A percentile compares a stretch with the other conserved stretches of the same genome.
phyloP scores from a whole-genome alignment of 2,113 vertebrate genomes.

The Callopanchax toddi region DNA sequence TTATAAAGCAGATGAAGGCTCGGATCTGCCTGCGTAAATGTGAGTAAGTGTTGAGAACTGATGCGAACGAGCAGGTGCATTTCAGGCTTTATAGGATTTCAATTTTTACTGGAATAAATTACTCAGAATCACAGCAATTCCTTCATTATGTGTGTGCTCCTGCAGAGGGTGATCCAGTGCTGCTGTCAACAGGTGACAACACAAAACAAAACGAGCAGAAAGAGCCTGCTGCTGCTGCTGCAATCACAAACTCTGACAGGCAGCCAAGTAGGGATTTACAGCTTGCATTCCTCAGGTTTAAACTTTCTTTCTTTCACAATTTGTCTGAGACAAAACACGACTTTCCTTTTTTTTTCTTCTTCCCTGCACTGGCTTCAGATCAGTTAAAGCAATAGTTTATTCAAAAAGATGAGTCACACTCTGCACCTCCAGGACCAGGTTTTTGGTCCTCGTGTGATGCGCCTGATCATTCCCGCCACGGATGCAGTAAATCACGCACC shows the following conservation, averaged over 20 bases:
- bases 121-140: conserved; percentile 5
- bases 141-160: conserved; percentile 7
- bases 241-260: conserved; percentile 6
- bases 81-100: too few relatives aligned
- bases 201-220: conserved; percentile 18
- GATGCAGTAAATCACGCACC: background rate
- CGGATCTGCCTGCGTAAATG: conserved; percentile 44
- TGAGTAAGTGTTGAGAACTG: conserved; percentile 35
- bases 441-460: background rate
- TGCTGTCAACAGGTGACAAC: conserved; percentile 59
- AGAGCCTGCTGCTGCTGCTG: conserved; percentile 14
- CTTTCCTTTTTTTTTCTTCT: conserved; percentile 7
- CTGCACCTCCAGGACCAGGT: conserved; percentile 19
- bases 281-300: conserved; percentile 44
- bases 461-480: conserved; percentile 13
- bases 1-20: conserved; percentile 51
- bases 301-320: conserved; percentile 23
- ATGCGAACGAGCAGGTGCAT: conserved; percentile 28
- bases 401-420: conserved; percentile 29
- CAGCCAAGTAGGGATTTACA: conserved; percentile 45
- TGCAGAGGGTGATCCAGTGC: background rate
- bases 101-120: too few relatives aligned
- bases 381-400: conserved; percentile 14
- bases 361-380: background rate
- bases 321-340: conserved; percentile 34